A percentile compares a stretch with the other conserved stretches of the same genome.
phyloP scores from a whole-genome alignment of 2,888 invertebrate species.

The Euzetes globulus region DNA sequence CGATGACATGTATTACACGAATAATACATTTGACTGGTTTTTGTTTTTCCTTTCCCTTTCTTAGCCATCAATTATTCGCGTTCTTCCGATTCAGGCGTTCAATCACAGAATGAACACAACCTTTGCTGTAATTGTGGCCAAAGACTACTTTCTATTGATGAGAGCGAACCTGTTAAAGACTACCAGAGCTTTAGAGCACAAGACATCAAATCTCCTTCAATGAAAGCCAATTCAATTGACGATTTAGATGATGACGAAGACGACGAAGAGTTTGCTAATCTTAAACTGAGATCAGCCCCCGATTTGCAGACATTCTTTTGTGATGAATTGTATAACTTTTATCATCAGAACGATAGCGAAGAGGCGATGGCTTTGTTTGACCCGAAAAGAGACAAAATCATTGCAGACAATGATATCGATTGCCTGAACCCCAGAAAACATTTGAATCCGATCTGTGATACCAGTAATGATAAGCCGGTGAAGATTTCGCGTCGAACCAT shows the following conservation, averaged over 20 bases:
- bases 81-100: constrained; percentile 5
- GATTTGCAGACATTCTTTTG: background rate
- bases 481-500: background rate
- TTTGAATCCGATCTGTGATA: constrained; percentile 19
- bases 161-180: background rate
- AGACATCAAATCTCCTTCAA: background rate
- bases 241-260: constrained; percentile 9
- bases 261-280: constrained; percentile 2
- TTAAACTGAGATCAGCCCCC: background rate
- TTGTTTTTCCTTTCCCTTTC: background rate
- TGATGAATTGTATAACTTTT: constrained; percentile 13
- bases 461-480: background rate
- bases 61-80: background rate
- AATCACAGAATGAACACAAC: background rate
- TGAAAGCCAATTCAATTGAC: background rate
- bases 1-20: background rate
- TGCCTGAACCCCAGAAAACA: background rate
- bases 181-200: background rate
- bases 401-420: background rate
- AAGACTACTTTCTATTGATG: background rate
- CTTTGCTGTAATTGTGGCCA: constrained; percentile 10
- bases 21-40: background rate
- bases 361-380: constrained; percentile 15
- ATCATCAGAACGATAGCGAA: background rate
- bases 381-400: background rate